Evolutionary conservation across 2,113 vertebrate species (phyloP).

Genomic region (Myocastor coypus): DNA sequence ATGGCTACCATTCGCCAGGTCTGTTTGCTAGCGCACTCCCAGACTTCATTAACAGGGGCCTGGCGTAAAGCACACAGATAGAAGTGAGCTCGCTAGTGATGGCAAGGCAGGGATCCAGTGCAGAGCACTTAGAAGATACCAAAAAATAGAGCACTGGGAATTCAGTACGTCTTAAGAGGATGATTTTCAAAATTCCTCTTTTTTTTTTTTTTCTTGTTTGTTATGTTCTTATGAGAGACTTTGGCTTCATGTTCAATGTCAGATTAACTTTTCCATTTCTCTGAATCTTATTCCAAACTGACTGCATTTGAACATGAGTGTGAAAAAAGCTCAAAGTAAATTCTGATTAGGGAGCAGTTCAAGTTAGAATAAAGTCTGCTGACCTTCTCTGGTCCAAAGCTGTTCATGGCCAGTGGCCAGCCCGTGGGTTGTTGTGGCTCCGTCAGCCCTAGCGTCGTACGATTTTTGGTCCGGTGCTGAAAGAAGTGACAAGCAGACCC

Average conservation of each 20-base stretch:
- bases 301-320: constrained; percentile 51
- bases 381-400: neutral
- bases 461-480: too few species aligned
- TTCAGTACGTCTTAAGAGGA: constrained; percentile 74
- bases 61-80: constrained; percentile 73
- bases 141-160: constrained; percentile 78
- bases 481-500: too few species aligned
- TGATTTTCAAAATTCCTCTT: constrained; percentile 76
- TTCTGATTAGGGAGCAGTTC: constrained; percentile 59
- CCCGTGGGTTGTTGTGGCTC: neutral
- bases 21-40: constrained; percentile 81
- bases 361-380: constrained; percentile 72
- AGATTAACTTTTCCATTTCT: constrained; percentile 80
- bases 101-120: constrained; percentile 79
- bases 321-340: constrained; percentile 31
- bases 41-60: constrained; percentile 85
- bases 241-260: constrained; percentile 21
- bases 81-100: constrained; percentile 82
- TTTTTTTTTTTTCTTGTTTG: neutral
- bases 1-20: constrained; percentile 89
- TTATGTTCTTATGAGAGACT: neutral
- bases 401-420: neutral
- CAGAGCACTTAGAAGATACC: constrained; percentile 65
- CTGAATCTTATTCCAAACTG: constrained; percentile 74
- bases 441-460: too few species aligned